These are phyloP conservation scores for Plecotus auritus DNA, from an alignment of 2,113 vertebrate species.

Conservation along the genomic window DNA sequence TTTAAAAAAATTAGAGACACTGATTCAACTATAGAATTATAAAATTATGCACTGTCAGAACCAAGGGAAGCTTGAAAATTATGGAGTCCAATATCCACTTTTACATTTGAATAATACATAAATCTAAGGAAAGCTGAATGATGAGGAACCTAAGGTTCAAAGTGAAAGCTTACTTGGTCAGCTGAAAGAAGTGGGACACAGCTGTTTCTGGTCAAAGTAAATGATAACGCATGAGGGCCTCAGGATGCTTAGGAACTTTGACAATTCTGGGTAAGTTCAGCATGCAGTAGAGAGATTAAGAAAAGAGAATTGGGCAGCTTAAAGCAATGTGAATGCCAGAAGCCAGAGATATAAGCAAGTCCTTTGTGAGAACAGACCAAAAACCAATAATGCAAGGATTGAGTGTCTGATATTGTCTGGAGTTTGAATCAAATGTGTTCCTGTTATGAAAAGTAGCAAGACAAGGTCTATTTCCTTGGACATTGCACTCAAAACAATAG, in stretches of 20 bases:
- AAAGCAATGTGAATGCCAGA: not conserved
- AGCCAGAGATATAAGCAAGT: not conserved
- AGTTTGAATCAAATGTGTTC: constrained; percentile 35
- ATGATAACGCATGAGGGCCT: not conserved
- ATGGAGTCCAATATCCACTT: not conserved
- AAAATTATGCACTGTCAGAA: not conserved
- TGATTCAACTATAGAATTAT: not conserved
- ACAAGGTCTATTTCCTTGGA: not conserved
- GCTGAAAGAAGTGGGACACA: not conserved
- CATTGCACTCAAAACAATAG: not conserved
- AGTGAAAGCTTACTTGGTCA: not conserved
- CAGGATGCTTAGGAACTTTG: not conserved
- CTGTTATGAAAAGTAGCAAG: not conserved
- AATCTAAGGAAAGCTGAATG: not conserved
- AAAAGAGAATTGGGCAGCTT: not conserved
- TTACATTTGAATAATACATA: not conserved
- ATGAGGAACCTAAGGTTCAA: too few relatives aligned
- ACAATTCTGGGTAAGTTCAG: not conserved
- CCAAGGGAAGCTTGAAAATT: not conserved
- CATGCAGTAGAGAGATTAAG: not conserved
- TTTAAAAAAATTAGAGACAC: not conserved
- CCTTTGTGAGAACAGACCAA: not conserved
- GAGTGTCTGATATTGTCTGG: not conserved
- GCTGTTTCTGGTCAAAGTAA: not conserved
- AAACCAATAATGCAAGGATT: not conserved